A percentile compares a stretch with the other conserved stretches of the same genome.
Conservation (phyloP, 2,888 invertebrate genomes). For the Acleris literana region DNA sequence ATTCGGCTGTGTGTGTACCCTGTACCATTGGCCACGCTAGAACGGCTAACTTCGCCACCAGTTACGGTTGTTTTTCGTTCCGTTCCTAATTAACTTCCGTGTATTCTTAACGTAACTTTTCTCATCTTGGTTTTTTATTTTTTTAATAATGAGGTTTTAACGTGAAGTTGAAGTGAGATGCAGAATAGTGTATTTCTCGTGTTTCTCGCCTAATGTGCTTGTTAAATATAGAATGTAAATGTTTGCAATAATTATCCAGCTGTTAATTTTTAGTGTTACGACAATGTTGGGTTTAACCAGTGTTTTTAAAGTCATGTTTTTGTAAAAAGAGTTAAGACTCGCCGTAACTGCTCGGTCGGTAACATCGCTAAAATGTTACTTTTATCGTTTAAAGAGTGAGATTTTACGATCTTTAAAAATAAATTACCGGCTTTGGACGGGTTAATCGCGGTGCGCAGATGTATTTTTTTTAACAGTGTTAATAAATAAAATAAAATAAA, state of each 20-base stretch:
- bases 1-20: conserved; percentile 75
- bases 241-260: conserved; percentile 49
- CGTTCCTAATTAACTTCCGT: conserved; percentile 83
- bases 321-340: conserved; percentile 52
- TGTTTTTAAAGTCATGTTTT: conserved; percentile 63
- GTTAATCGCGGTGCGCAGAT: conserved; percentile 68
- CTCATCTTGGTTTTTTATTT: conserved; percentile 74
- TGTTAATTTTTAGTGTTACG: conserved; percentile 69
- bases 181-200: conserved; percentile 57
- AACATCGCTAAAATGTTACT: conserved; percentile 77
- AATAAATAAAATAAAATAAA: conserved; percentile 5
- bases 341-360: conserved; percentile 63
- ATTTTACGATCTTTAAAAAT: conserved; percentile 81
- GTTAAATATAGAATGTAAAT: conserved; percentile 66
- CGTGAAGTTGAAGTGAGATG: conserved; percentile 77
- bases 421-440: conserved; percentile 70
- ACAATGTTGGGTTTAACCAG: conserved; percentile 62
- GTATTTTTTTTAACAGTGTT: conserved; percentile 69
- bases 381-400: conserved; percentile 79
- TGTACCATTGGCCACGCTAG: conserved; percentile 83
- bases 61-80: conserved; percentile 84
- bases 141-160: conserved; percentile 62
- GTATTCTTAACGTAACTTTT: conserved; percentile 83
- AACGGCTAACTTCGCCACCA: conserved; percentile 84
- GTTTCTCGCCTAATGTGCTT: conserved; percentile 62